A percentile compares a stretch with the other conserved stretches of the same genome.
phyloP scores from a whole-genome alignment of 2,113 vertebrate species.

The Brachirus orientalis region DNA sequence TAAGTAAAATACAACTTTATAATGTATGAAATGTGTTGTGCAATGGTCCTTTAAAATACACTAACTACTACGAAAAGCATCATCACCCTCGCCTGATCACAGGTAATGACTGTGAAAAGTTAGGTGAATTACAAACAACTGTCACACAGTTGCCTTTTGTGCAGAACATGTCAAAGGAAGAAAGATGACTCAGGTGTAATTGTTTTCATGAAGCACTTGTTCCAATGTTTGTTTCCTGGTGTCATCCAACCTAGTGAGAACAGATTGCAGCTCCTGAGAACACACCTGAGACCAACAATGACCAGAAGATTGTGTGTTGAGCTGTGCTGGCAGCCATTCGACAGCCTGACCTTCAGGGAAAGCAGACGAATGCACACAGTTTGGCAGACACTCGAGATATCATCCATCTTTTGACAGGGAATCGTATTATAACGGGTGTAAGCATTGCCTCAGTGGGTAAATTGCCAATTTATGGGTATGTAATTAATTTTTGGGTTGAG shows the following conservation, averaged over 20 bases:
- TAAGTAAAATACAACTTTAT: neutral
- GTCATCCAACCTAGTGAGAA: conserved; percentile 35
- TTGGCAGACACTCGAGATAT: conserved; percentile 47
- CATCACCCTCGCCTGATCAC: neutral
- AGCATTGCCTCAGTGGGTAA: conserved; percentile 66
- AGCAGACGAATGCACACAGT: conserved; percentile 17
- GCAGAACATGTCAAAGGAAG: conserved; percentile 24
- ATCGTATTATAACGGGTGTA: conserved; percentile 57
- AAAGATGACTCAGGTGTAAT: conserved; percentile 34
- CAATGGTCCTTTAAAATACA: neutral
- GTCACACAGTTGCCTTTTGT: conserved; percentile 8
- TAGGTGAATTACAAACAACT: neutral
- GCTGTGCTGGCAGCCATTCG: conserved; percentile 27
- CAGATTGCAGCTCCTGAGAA: conserved; percentile 37
- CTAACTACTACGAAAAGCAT: neutral
- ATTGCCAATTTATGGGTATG: conserved; percentile 70
- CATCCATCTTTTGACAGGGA: conserved; percentile 62
- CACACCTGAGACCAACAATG: conserved; percentile 52
- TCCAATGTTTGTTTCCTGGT: conserved; percentile 5
- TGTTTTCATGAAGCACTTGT: conserved; percentile 21
- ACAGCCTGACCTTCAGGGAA: conserved; percentile 61
- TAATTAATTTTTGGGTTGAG: conserved; percentile 76
- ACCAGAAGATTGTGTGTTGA: conserved; percentile 4
- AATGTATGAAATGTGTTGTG: neutral
- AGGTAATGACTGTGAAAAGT: neutral